These are phyloP conservation scores for Rhimphoctona megacephalus DNA, from an alignment of 2,888 invertebrate genomes.

Conservation along the genomic window DNA sequence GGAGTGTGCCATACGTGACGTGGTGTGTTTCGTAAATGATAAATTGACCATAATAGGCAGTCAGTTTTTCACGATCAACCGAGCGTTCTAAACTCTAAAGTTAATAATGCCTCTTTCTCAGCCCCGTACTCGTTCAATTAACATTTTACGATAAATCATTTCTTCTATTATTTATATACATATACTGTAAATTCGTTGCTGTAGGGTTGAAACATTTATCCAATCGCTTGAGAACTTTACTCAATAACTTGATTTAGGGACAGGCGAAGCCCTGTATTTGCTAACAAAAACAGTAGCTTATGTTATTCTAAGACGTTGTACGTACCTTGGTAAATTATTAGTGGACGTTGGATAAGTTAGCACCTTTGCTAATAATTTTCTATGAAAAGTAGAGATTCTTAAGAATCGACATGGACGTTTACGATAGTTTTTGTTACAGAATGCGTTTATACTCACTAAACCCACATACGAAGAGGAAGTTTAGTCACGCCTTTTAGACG, in stretches of 20 bases:
- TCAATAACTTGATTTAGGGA: not conserved
- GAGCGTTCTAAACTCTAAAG: conserved; percentile 29
- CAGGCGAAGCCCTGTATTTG: not conserved
- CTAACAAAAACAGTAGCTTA: conserved; percentile 11
- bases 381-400: not conserved
- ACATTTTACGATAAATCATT: conserved; percentile 58
- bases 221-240: conserved; percentile 8
- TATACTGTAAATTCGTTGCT: conserved; percentile 8
- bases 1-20: conserved; percentile 27
- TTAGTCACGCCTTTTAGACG: not conserved
- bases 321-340: not conserved
- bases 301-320: not conserved
- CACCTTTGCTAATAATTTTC: not conserved
- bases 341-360: not conserved
- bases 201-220: not conserved
- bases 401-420: not conserved
- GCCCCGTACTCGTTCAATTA: conserved; percentile 52
- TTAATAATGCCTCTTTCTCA: conserved; percentile 45
- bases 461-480: too few relatives aligned
- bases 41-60: conserved; percentile 53
- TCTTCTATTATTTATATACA: conserved; percentile 8
- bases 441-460: too few relatives aligned
- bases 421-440: not conserved
- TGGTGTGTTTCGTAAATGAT: conserved; percentile 54
- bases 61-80: conserved; percentile 47